Base-by-base conservation (phyloP, 1,140 invertebrate genomes). In the Lepidostoma basale region DNA sequence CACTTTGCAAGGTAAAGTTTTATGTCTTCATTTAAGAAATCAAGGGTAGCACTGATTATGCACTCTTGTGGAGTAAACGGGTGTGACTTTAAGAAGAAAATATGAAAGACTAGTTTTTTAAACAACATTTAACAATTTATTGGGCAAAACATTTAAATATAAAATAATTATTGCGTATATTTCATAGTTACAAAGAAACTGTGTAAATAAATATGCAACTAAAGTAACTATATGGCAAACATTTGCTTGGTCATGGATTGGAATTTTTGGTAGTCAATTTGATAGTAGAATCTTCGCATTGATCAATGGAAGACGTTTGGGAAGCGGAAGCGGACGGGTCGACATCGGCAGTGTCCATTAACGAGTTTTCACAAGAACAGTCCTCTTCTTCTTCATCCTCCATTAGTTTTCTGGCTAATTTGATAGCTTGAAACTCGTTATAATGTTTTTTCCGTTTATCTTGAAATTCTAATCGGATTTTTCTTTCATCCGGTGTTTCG, bases 361-460 rank as follows among this genome's bases (percentile, higher is more conserved):
- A 14, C 36, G 23, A 30, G 25, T 63, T 63, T 47, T 63, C 60
- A 47, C 42, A 47, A 23, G 60, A 44, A 47, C 91, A 90, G 10
- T 92, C 92, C 0, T 95, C 93, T 10, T 95, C 93, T 18, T 93
- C 91, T 67, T 97, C 95, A 75, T 96, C 91, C 67, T 93, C 88
- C 83, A 98, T 88, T 62, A 96, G 83, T 81, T 97, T 92, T 73
- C 93, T 84, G 2, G 95, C 94, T 70, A 97, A 79, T 80, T 96
- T 93, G 0, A 98, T 90, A 3, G 95, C 95, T 78, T 96, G 90
- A 79, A 94, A 98, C 80, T 99, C 97, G 80, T 98, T 96, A 81
- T 99, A 99, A 79, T 99, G 98, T 68, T 92, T 88, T 83, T 97
- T 98, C 60, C 97, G 86, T 79, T 98, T 98, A 39, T 90, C 88